Evolutionary conservation across 2,888 invertebrate genomes (phyloP), one percentile per base, ranked within the genome.

Genomic region (Fragum sueziense): DNA sequence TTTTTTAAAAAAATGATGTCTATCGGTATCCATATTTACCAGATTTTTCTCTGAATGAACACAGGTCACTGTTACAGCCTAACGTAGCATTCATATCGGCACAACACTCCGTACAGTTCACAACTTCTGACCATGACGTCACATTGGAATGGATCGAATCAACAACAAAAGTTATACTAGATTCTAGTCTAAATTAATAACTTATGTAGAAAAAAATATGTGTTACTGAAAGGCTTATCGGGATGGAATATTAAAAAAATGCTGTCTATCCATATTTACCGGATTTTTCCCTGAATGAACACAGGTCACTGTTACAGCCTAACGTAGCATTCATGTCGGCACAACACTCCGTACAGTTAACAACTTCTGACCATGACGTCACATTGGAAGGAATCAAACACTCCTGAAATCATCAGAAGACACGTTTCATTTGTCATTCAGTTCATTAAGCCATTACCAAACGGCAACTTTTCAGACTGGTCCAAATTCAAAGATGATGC

Each of bases 291-390:
- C 62, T 33, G 31, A 62, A 62, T 20, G 62, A 62, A 62, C 62
- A 62, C 20, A 62, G 37, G 9, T 62, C 62, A 22, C 62, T 34
- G 62, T 62, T 62, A 34, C 62, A 62, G 6, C 62, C 62, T 34
- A 62, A n/a, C 6, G 62, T 17, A 1, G 62, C 25, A 37, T 62
- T 62, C 22, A 62, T 6, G 17, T 62, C 62, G 62, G 37, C 20
- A 34, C 62, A 62, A 34, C 62, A 62, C 20, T 62, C 37, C 20
- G 34, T 22, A 34, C 62, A 62, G 33, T 62, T 33, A 33, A 62
- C 62, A 22, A 62, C 37, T 20, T 62, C 62, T 2, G 20, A 22
- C 6, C 62, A 33, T 1, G 34, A 37, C n/a, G 62, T 33, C n/a
- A 34, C 22, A 22, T 34, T 62, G 22, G 7, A 31, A 6, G 62